These are phyloP conservation scores for Paramisgurnus dabryanus DNA, from an alignment of 2,113 vertebrate species.

Conservation along the genomic window DNA sequence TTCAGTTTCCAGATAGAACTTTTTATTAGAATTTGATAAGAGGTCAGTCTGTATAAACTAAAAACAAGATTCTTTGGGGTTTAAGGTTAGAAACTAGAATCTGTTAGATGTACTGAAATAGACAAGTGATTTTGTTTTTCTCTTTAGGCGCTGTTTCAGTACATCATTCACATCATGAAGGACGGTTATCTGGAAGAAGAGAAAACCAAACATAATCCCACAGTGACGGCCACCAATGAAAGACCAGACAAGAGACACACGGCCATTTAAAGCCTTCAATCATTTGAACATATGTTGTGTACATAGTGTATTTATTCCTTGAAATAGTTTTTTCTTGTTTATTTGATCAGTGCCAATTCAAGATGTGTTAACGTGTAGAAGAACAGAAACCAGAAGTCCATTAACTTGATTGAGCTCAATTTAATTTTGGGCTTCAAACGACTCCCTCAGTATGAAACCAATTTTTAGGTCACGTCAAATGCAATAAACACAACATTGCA, in stretches of 20 bases:
- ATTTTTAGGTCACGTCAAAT: neutral
- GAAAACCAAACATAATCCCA: constrained; percentile 52
- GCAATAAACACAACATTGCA: constrained; percentile 1
- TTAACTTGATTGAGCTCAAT: neutral
- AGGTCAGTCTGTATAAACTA: too few species aligned
- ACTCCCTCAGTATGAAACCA: neutral
- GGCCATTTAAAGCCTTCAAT: constrained; percentile 55
- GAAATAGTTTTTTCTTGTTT: constrained; percentile 13
- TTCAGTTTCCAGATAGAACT: too few species aligned
- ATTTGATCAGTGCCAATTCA: neutral
- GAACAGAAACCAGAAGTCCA: neutral
- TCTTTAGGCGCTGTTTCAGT: constrained; percentile 72
- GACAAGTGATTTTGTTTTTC: neutral
- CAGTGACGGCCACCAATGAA: constrained; percentile 59
- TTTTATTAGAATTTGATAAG: too few species aligned
- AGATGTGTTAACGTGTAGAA: neutral
- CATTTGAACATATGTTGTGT: constrained; percentile 50
- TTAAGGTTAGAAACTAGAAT: too few species aligned
- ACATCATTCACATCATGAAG: constrained; percentile 72
- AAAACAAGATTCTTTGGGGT: too few species aligned
- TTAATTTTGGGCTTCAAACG: constrained; percentile 14
- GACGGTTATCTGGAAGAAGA: constrained; percentile 72
- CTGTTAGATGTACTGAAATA: neutral
- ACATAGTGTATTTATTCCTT: constrained; percentile 59
- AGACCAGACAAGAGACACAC: constrained; percentile 71